phyloP scores from a whole-genome alignment of 2,888 invertebrate genomes.

The Thymelicus lineola region DNA sequence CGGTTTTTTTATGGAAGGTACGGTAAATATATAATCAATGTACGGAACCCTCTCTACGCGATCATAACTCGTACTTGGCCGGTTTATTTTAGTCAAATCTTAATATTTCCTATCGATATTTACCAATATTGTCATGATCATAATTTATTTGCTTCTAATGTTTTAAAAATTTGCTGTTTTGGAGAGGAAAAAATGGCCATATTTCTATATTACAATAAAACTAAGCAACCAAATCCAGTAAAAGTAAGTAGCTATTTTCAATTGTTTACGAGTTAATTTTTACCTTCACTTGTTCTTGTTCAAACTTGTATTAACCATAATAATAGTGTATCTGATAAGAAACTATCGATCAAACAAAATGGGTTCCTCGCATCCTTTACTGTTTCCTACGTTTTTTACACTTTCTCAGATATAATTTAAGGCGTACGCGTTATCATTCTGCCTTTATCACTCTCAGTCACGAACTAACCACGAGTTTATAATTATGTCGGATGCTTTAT shows the following conservation, averaged over 20 bases:
- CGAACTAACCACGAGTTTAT: conserved; percentile 47
- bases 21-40: no score
- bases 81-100: no score
- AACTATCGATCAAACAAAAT: conserved; percentile 28
- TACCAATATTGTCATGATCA: no score
- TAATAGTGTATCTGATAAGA: conserved; percentile 28
- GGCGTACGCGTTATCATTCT: conserved; percentile 33
- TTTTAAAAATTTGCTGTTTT: no score
- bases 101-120: no score
- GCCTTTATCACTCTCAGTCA: conserved; percentile 60
- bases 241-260: no score
- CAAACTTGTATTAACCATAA: neutral
- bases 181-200: no score
- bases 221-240: neutral
- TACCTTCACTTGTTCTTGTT: neutral
- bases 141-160: no score
- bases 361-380: conserved; percentile 26
- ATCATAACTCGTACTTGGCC: no score
- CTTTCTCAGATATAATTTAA: conserved; percentile 35
- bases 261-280: neutral
- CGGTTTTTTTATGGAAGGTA: no score
- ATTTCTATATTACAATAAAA: no score
- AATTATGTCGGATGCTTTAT: conserved; percentile 53
- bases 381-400: conserved; percentile 22
- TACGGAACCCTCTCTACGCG: no score